Evolutionary conservation across 2,888 invertebrate genomes (phyloP), one percentile per base, ranked within the genome.

Genomic region (Nomada ruficornis): DNA sequence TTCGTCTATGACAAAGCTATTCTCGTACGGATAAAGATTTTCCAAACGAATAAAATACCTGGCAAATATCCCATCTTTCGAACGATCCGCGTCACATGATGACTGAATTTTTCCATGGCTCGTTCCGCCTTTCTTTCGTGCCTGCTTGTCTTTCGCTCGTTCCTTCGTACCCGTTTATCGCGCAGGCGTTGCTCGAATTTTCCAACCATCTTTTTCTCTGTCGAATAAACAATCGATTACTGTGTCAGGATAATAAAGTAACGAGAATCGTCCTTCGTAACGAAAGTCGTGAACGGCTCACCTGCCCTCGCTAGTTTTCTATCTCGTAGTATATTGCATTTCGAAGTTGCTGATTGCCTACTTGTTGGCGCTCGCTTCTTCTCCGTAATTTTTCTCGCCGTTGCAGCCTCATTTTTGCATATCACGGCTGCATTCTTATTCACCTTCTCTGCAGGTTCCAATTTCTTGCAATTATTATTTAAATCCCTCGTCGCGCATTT

Each of bases 71-170:
- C 64, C 44, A 79, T 77, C 52, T 79, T 36, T 3, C 26, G 67
- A 2, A 23, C 68, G 3, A 85, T 65, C 0, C 4, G 57, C 2
- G 55, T 36, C 11, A 90, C 81, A 7, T 80, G 71, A 20, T 52
- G 29, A 18, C 71, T 77, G 54, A 88, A 85, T 50, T 69, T 44
- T 2, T 60, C 44, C 10, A 90, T 72, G 13, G 84, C 82, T 7
- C 63, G 78, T n/a, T 62, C 73, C 20, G 72, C 69, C 18, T 50
- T 70, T 0, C 2, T 67, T 18, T 69, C 77, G 57, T 11, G 13
- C 4, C 63, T 23, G 13, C 15, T 15, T 23, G n/a, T 57, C 29
- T 29, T 29, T n/a, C 20, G 63, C 0, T 2, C 20, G 20, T 29
- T 2, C 1, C n/a, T 64, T 11, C 0, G 65, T 2, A n/a, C 1